Evolutionary conservation across 2,888 invertebrate species (phyloP), one percentile per base, ranked within the genome.

Genomic region (Malthinus flaveolus): DNA sequence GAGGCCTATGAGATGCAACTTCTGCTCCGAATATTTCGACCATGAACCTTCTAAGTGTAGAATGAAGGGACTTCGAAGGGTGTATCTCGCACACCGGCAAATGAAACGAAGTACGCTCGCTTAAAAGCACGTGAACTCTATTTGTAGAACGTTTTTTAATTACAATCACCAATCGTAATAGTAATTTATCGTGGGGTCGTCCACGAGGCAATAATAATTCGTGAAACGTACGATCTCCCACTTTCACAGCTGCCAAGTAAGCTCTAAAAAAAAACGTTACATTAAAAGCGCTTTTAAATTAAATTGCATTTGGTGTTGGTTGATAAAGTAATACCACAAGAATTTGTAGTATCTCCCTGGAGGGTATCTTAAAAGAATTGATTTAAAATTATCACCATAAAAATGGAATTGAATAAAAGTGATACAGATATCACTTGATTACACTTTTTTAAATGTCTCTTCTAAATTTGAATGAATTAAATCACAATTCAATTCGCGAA

Each of bases 1-100:
- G 84, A 0, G 93, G 94, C 67, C 90, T 84, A 75, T 95, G 95
- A 62, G 89, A 87, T 0, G 93, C 90, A 23, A 94, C 86, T 74
- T 91, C 93, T 52, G 91, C 88, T 12, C 94, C 94, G 81, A 95
- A 95, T 73, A 95, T 85, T 78, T 95, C 92, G 62, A 92, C 89
- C 93, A 95, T 93, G 75, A 93, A 95, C 75, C 89, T 89, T 66
- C 92, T 86, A 63, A 95, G 78, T 47, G 93, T 93, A 1, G 93
- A 91, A 79, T 95, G 93, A 11, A 95, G 79, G 79, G 90, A 94
- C 73, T 90, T 88, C 36, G 86, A 85, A 32, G 94, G 94, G 80
- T 94, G 91, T 62, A 95, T 87, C 79, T 95, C 94, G 74, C 92
- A 93, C 10, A 89, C 85, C 23, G 95, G 95, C 67, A 95, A 85